Evolutionary conservation across 2,888 invertebrate genomes (phyloP).

Genomic region (Leucophenga montana): DNA sequence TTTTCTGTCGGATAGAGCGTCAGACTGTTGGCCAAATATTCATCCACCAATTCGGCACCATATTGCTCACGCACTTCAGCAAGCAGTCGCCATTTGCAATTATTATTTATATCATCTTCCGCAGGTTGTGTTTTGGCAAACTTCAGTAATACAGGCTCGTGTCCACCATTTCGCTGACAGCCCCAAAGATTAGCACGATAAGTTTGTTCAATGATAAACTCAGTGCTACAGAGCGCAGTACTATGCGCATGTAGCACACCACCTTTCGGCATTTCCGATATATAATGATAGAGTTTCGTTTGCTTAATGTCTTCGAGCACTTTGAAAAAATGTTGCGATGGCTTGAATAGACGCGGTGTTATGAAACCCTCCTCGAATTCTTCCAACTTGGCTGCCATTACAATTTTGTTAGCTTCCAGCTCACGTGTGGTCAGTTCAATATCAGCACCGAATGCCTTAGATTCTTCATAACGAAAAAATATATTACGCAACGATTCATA

Average conservation of each 20-base stretch:
- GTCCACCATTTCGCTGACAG: constrained; percentile 67
- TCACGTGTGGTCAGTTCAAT: constrained; percentile 75
- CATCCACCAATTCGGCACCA: constrained; percentile 73
- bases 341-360: constrained; percentile 77
- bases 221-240: constrained; percentile 77
- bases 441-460: constrained; percentile 75
- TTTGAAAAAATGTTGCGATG: constrained; percentile 79
- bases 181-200: constrained; percentile 76
- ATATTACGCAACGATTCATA: constrained; percentile 71
- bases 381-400: constrained; percentile 76
- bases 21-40: constrained; percentile 75
- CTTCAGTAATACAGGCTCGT: constrained; percentile 43
- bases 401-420: constrained; percentile 75
- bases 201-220: constrained; percentile 79
- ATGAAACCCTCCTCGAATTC: constrained; percentile 76
- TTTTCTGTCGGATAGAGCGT: constrained; percentile 75
- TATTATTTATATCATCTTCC: neutral
- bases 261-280: constrained; percentile 84
- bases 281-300: constrained; percentile 79
- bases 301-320: constrained; percentile 77
- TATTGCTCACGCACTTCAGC: constrained; percentile 51
- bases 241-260: constrained; percentile 82
- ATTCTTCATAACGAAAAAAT: constrained; percentile 74
- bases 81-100: constrained; percentile 61
- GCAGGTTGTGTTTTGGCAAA: constrained; percentile 56